A percentile compares a stretch with the other conserved stretches of the same genome.
Conservation (phyloP, 2,888 invertebrate genomes). For the Noctua comes region DNA sequence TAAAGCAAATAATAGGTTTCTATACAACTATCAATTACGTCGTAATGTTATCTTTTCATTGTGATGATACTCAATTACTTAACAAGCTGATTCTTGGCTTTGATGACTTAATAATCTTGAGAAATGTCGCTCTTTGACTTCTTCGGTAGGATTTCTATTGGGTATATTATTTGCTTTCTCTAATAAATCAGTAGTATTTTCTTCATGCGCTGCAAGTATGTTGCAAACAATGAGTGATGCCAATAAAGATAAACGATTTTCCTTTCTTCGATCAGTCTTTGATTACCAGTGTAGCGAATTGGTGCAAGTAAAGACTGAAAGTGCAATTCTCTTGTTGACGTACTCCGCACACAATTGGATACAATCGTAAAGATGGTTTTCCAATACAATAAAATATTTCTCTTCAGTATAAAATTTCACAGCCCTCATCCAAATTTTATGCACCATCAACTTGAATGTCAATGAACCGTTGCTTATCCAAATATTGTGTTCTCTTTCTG, state of each 20-base stretch:
- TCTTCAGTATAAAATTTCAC: background rate
- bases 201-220: conserved; percentile 30
- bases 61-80: conserved; percentile 55
- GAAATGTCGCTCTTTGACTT: conserved; percentile 27
- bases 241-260: conserved; percentile 61
- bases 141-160: conserved; percentile 46
- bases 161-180: conserved; percentile 61
- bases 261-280: conserved; percentile 50
- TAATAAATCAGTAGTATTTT: conserved; percentile 58
- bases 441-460: conserved; percentile 4
- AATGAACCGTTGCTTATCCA: background rate
- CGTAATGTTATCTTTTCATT: conserved; percentile 50
- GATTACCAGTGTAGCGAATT: conserved; percentile 45
- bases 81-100: conserved; percentile 47
- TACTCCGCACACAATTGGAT: background rate
- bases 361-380: conserved; percentile 1
- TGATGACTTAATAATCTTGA: conserved; percentile 60
- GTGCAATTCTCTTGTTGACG: conserved; percentile 6
- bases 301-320: conserved; percentile 38
- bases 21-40: conserved; percentile 47
- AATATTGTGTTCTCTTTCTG: conserved; percentile 7
- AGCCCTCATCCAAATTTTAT: background rate
- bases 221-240: conserved; percentile 48
- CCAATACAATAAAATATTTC: background rate
- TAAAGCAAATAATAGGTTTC: conserved; percentile 32